Base-by-base conservation (phyloP, 2,113 vertebrate genomes). In the Bos indicus region DNA sequence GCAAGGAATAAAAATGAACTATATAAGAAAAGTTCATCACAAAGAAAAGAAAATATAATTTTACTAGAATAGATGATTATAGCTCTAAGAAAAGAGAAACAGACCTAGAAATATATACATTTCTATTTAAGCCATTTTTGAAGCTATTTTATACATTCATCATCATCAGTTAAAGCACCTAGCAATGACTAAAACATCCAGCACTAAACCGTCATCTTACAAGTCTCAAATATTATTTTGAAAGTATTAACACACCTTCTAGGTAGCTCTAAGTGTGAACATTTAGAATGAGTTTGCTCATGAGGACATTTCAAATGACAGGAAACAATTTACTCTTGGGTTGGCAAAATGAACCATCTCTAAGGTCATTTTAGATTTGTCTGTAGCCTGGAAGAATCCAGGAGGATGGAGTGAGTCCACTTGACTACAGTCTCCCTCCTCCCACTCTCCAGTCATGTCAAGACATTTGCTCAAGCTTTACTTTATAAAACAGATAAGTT, bases 41-140 rank as follows among this genome's bases (percentile, higher is more conserved):
- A 78, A 94, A 96, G 26, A 60, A 90, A 90, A 82, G 57, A 93
- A 88, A 88, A 51, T 26, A 40, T 33, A 85, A 74, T 85, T 94
- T 88, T 91, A 43, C 30, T 33, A 71, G 40, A 92, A 59, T 88
- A 94, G 77, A 82, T 77, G 74, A 88, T 81, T 81, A 52, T 78
- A 21, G n/a, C 10, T 81, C 36, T 67, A 74, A 94, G 77, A 88
- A 94, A 81, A 88, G 52, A 94, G n/a, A 94, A 95, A 77, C 62
- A 78, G 26, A 78, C 26, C 28, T 90, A 40, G 67, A 90, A 90
- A 59, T 51, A 85, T 17, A 88, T 30, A 78, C 1, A 57, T 71
- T 43, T 19, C 7, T 52, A 56, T 83, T 81, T 86, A 86, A 97
- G n/a, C 21, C 60, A 89, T 74, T 54, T 77, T 57, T 28, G 19